Conservation (phyloP, 2,888 invertebrate species). For the Lathronympha strigana region DNA sequence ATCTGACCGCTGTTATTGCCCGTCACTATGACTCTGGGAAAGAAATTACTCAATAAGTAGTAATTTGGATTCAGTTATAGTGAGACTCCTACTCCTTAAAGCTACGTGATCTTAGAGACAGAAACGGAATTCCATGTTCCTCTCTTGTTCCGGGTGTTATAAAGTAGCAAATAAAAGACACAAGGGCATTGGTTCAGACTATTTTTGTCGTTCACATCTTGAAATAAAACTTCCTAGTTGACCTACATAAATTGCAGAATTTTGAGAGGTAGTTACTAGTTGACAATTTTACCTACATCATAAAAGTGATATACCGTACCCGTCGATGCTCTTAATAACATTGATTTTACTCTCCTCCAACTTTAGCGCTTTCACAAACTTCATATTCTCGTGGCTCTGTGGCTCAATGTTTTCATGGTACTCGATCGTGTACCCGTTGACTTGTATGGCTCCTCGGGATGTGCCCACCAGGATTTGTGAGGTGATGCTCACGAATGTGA, state of each 20-base stretch:
- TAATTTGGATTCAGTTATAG: not conserved
- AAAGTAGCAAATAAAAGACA: too few species aligned
- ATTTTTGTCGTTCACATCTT: too few species aligned
- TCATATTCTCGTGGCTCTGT: conserved; percentile 63
- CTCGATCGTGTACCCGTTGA: conserved; percentile 80
- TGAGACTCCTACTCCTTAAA: too few species aligned
- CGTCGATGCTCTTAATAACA: conserved; percentile 78
- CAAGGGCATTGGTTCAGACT: too few species aligned
- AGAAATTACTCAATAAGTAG: not conserved
- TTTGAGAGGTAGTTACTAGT: too few species aligned
- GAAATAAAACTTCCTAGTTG: too few species aligned
- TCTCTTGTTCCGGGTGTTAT: too few species aligned
- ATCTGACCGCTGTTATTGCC: conserved; percentile 83
- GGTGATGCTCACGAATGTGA: conserved; percentile 77
- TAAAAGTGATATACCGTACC: conserved; percentile 67
- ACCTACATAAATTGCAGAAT: too few species aligned
- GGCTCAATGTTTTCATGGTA: conserved; percentile 57
- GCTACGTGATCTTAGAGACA: not conserved
- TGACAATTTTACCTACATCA: too few species aligned
- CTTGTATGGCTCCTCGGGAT: conserved; percentile 73
- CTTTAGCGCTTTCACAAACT: conserved; percentile 79
- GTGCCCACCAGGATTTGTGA: conserved; percentile 80
- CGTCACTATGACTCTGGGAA: conserved; percentile 77
- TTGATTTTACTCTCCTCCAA: conserved; percentile 71
- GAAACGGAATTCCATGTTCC: too few species aligned